A percentile compares a stretch with the other conserved stretches of the same genome.
These are phyloP conservation scores for Porites divaricata DNA, from an alignment of 92 coral and sea anemone genomes.

Conservation along the genomic window DNA sequence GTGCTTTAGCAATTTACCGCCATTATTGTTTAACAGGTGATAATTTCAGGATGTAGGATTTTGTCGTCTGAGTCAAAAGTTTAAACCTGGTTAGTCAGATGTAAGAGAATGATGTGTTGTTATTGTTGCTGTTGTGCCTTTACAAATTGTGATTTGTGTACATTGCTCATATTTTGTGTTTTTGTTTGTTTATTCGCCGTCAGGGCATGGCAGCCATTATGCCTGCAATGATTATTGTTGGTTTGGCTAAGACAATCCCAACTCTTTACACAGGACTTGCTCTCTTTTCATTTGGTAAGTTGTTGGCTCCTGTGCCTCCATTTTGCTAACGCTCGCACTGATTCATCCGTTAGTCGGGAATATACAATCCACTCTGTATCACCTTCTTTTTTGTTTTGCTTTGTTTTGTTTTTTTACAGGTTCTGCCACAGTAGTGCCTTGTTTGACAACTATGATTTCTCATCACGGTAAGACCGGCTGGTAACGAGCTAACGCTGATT, in stretches of 20 bases:
- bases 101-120: no score
- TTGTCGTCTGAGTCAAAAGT: no score
- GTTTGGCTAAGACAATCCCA: constrained; percentile 78
- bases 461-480: constrained; percentile 74
- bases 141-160: background rate
- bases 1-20: no score
- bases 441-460: constrained; percentile 86
- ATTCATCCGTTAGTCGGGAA: no score
- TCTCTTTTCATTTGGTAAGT: constrained; percentile 87
- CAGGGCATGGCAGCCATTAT: constrained; percentile 95
- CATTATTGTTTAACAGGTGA: no score
- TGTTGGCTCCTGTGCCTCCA: background rate
- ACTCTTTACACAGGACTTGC: constrained; percentile 84
- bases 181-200: background rate
- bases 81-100: no score
- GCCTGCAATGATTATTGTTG: constrained; percentile 94
- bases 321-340: background rate
- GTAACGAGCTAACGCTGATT: no score
- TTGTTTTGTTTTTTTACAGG: constrained; percentile 68
- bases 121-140: no score
- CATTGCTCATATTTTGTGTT: background rate
- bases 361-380: no score
- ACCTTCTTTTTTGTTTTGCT: no score
- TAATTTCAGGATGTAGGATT: no score
- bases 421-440: constrained; percentile 93